Base-by-base conservation (phyloP, 2,113 vertebrate species). In the Mastomys natalensis region DNA sequence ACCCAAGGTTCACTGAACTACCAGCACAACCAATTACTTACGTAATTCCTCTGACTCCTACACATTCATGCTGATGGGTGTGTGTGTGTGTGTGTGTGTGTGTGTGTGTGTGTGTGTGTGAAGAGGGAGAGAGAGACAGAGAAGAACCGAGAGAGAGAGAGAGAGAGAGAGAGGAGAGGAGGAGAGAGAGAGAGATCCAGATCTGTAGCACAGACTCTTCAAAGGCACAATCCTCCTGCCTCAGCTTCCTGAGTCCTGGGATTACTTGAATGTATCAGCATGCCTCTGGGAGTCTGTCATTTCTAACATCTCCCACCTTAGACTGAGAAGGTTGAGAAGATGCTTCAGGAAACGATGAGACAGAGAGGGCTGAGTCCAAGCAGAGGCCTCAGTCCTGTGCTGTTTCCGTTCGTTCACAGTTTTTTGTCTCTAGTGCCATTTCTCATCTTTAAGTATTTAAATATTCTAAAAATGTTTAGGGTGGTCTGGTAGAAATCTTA, bases 401-500 rank as follows among this genome's bases (percentile, higher is more conserved):
- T 64, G 12, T 16, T 70, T 34, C 55, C 0, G 0, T 22, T 45
- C 66, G 5, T 51, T 64, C 17, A 19, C 72, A 34, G 34, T 85
- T 80, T 78, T 66, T 86, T 77, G 7, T 73, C 24, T 87, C 51
- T 48, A 22, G 90, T 1, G 24, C 45, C 4, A 48, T 89, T 66
- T 76, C 60, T 88, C 73, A 10, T 88, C 85, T 85, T 70, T 58
- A 29, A 53, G 53, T 73, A 81, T 87, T 94, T 93, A 64, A 80
- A 73, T 55, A 88, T 43, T 64, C 58, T 84, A 40, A 93, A 64
- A 78, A 22, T 1, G 10, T 74, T 51, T 81, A 8, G 55, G 26
- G 34, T 77, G 76, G 26, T 77, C 58, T 95, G 70, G 85, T 80
- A 93, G 62, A 85, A 84, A 90, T 92, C 85, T 76, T 40, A 92